Conservation (phyloP, 2,113 vertebrate species). For the Ptychochromis oligacanthus region DNA sequence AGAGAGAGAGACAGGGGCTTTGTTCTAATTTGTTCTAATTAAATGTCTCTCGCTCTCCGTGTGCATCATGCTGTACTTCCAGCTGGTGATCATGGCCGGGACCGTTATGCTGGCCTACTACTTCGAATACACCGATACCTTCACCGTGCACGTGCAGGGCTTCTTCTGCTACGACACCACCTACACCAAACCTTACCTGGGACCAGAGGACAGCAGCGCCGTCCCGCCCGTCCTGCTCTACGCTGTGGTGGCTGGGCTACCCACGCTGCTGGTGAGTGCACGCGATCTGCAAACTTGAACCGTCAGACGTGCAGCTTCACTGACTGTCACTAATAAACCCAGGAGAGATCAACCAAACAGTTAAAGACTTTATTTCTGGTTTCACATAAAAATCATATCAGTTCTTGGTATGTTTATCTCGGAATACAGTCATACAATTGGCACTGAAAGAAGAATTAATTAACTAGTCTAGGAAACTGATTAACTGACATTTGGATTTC, state of each 20-base stretch:
- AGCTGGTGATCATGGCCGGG: constrained; percentile 99
- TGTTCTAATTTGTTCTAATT: constrained; percentile 40
- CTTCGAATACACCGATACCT: constrained; percentile 98
- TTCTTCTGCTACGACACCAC: constrained; percentile 96
- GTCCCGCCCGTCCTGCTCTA: constrained; percentile 91
- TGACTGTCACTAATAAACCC: too few species aligned
- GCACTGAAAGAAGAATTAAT: too few species aligned
- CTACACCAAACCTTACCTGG: constrained; percentile 94
- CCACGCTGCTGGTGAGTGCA: constrained; percentile 90
- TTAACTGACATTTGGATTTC: too few species aligned
- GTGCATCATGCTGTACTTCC: constrained; percentile 95
- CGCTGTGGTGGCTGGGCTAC: constrained; percentile 89
- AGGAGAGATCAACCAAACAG: too few species aligned
- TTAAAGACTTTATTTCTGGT: too few species aligned
- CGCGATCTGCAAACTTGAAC: background rate
- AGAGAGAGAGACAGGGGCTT: constrained; percentile 6
- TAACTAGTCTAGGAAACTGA: too few species aligned
- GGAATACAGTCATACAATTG: too few species aligned
- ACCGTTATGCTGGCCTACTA: constrained; percentile 97
- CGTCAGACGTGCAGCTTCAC: too few species aligned
- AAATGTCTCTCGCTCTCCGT: constrained; percentile 72
- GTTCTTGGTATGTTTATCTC: too few species aligned
- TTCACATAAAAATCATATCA: too few species aligned
- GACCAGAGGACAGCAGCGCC: constrained; percentile 92
- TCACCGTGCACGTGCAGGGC: constrained; percentile 93